Conservation (phyloP, 2,797 vertebrate species). For the Hydrophis major region DNA sequence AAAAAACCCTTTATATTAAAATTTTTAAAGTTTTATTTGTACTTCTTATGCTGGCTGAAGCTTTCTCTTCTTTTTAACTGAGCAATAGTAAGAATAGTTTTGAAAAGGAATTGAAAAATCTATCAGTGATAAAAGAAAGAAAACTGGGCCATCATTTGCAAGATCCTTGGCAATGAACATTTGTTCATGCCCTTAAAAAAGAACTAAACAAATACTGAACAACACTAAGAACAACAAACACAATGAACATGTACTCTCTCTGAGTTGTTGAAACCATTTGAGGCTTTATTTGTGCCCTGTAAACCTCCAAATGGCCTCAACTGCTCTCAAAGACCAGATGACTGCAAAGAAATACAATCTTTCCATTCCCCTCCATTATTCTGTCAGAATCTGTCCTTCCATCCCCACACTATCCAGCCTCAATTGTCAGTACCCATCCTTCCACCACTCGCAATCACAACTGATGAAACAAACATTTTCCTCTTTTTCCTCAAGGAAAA, state of each 20-base stretch:
- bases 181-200: conserved; percentile 29
- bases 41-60: not conserved
- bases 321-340: no score
- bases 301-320: not conserved
- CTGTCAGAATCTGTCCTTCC: no score
- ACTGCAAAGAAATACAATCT: not conserved
- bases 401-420: no score
- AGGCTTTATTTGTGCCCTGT: not conserved
- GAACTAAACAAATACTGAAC: conserved; percentile 38
- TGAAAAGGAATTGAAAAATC: not conserved
- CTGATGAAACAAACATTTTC: no score
- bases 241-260: not conserved
- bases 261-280: not conserved
- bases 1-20: not conserved
- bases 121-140: not conserved
- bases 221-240: conserved; percentile 39
- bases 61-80: not conserved
- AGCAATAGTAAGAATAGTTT: not conserved
- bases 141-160: not conserved
- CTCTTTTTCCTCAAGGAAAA: no score
- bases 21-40: not conserved
- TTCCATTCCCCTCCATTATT: not conserved
- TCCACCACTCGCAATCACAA: no score
- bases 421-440: no score
- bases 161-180: conserved; percentile 11